Evolutionary conservation across 2,888 invertebrate genomes (phyloP).

Genomic region (Exephanes ischioxanthus): DNA sequence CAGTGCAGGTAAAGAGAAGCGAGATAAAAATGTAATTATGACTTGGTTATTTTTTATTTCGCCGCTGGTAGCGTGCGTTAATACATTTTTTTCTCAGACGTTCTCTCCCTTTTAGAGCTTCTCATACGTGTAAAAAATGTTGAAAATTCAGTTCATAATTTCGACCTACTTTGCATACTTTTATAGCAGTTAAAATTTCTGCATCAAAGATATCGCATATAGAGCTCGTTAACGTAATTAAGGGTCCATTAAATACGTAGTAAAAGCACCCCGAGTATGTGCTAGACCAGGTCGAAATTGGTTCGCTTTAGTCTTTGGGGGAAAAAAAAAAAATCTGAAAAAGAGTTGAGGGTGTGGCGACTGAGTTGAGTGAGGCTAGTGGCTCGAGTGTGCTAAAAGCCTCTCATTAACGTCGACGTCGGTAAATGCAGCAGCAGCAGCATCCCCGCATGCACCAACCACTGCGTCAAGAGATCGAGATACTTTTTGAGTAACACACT

Average conservation of each 20-base stretch:
- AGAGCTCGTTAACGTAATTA: conserved; percentile 15
- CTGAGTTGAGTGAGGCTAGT: conserved; percentile 18
- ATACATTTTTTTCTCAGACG: not conserved
- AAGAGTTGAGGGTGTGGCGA: conserved; percentile 23
- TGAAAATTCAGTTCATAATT: not conserved
- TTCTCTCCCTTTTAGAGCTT: not conserved
- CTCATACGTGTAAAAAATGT: not conserved
- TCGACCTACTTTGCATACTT: not conserved
- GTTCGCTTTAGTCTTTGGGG: conserved; percentile 23
- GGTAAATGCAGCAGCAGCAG: conserved; percentile 21
- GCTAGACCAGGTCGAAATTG: conserved; percentile 17
- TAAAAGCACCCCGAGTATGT: not conserved
- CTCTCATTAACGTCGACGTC: conserved; percentile 48
- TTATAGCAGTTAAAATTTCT: not conserved
- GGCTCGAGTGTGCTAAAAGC: conserved; percentile 51
- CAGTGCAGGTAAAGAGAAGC: too few relatives aligned
- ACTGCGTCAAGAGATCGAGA: conserved; percentile 1
- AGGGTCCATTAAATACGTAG: conserved; percentile 11
- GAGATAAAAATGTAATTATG: too few relatives aligned
- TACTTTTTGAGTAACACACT: not conserved
- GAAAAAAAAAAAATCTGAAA: conserved; percentile 5
- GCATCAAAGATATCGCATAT: not conserved
- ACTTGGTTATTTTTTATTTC: not conserved
- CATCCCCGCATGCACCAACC: conserved; percentile 16
- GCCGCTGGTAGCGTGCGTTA: not conserved